phyloP scores from a whole-genome alignment of 2,888 invertebrate genomes.

The Augiades crinisus region DNA sequence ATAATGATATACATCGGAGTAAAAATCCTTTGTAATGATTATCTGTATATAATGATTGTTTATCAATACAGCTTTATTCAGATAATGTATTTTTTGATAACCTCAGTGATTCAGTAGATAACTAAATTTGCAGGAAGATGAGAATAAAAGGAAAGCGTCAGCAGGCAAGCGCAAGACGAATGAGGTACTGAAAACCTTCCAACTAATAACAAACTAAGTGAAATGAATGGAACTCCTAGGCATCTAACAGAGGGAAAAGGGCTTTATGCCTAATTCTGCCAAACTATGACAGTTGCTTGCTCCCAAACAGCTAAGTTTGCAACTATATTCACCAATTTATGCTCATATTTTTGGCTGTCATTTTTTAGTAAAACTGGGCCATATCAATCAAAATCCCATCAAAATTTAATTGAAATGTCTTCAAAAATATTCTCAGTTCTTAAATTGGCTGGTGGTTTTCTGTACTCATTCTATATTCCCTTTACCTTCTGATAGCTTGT shows the following conservation, averaged over 20 bases:
- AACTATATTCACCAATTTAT: not conserved
- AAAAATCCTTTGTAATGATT: no score
- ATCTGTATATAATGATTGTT: no score
- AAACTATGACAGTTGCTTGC: constrained; percentile 38
- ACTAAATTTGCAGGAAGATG: constrained; percentile 78
- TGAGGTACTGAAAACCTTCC: constrained; percentile 81
- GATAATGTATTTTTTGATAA: constrained; percentile 29
- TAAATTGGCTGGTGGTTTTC: constrained; percentile 74
- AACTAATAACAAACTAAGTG: constrained; percentile 55
- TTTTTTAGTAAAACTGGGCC: constrained; percentile 46
- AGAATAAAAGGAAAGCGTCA: constrained; percentile 76
- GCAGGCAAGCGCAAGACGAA: constrained; percentile 77
- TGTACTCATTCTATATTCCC: constrained; percentile 69
- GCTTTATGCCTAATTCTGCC: constrained; percentile 47
- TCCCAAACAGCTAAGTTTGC: constrained; percentile 2
- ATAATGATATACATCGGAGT: no score
- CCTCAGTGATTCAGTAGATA: constrained; percentile 55
- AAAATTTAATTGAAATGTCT: constrained; percentile 33
- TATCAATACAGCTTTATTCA: constrained; percentile 3
- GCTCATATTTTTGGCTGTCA: constrained; percentile 35
- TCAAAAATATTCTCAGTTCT: constrained; percentile 5
- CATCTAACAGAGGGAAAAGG: constrained; percentile 67
- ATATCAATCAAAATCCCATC: constrained; percentile 27
- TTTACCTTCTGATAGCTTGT: constrained; percentile 70
- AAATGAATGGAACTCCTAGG: constrained; percentile 38